Percentiles rank a stretch among this genome's conserved stretches.
Evolutionary conservation across 2,888 invertebrate species (phyloP).

Genomic region (Pollenia griseotomentosa): DNA sequence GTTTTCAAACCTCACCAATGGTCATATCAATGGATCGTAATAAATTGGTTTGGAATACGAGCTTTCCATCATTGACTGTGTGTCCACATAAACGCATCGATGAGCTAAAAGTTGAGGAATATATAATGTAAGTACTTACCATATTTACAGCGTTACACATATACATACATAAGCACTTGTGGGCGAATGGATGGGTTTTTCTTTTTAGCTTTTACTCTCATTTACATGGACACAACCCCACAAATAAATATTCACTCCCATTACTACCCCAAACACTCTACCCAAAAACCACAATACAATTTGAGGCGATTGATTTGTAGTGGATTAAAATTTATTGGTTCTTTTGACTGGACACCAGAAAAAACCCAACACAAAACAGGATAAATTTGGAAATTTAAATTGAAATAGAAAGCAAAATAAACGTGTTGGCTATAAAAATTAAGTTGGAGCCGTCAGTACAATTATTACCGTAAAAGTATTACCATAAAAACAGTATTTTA

Average conservation of each 20-base stretch:
- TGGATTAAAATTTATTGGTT: constrained; percentile 60
- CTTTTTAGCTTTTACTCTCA: not conserved
- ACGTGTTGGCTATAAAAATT: not conserved
- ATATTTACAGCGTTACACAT: not conserved
- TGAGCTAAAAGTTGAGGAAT: constrained; percentile 85
- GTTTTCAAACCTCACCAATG: constrained; percentile 89
- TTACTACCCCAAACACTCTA: constrained; percentile 2
- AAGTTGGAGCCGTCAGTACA: constrained; percentile 18
- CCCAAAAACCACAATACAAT: constrained; percentile 34
- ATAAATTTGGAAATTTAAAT: not conserved
- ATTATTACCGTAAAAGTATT: constrained; percentile 19
- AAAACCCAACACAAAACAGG: not conserved
- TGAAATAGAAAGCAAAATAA: not conserved
- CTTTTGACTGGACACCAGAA: not conserved
- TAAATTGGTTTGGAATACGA: constrained; percentile 89
- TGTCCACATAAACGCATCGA: constrained; percentile 87
- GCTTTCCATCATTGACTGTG: constrained; percentile 88
- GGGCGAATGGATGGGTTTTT: not conserved
- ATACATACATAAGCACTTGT: not conserved
- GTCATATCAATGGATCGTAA: constrained; percentile 91
- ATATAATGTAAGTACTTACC: constrained; percentile 84
- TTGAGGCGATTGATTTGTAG: constrained; percentile 50
- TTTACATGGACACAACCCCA: not conserved
- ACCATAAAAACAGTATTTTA: not conserved
- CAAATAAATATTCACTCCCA: not conserved